Conservation (phyloP, 2,888 invertebrate species). For the Caenorhabditis becei region DNA sequence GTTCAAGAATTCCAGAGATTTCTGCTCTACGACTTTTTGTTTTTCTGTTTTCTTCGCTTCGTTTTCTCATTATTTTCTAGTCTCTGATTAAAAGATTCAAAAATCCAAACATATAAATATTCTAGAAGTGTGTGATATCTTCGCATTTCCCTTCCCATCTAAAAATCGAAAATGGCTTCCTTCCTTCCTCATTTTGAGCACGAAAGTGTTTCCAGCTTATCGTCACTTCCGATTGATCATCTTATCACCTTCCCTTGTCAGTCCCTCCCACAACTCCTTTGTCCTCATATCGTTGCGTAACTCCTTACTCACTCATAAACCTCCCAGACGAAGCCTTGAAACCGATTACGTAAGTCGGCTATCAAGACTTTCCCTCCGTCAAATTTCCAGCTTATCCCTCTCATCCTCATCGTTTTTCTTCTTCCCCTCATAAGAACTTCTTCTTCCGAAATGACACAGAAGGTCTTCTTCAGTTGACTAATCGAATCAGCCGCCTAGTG, state of each 20-base stretch:
- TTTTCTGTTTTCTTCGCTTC: not conserved
- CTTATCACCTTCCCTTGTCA: not conserved
- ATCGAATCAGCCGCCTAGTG: constrained; percentile 46
- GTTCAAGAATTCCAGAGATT: too few species aligned
- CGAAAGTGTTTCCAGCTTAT: constrained; percentile 21
- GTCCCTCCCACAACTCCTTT: not conserved
- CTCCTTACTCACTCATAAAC: not conserved
- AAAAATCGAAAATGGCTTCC: constrained; percentile 20
- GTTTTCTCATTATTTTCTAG: not conserved
- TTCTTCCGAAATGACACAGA: constrained; percentile 3
- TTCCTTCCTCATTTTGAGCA: constrained; percentile 2
- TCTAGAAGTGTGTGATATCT: not conserved
- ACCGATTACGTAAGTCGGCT: constrained; percentile 1
- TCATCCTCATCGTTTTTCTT: not conserved
- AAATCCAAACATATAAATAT: not conserved
- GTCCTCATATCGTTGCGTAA: not conserved
- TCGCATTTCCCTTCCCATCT: constrained; percentile 2
- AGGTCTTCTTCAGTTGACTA: constrained; percentile 21
- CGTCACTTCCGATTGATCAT: constrained; percentile 19
- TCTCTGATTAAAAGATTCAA: not conserved
- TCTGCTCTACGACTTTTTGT: not conserved
- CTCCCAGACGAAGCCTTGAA: constrained; percentile 11
- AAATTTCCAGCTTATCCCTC: constrained; percentile 13
- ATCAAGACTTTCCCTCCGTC: constrained; percentile 9
- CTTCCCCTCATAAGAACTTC: constrained; percentile 8